Evolutionary conservation across 2,888 invertebrate genomes (phyloP).

Genomic region (Carpatolechia fugitivella): DNA sequence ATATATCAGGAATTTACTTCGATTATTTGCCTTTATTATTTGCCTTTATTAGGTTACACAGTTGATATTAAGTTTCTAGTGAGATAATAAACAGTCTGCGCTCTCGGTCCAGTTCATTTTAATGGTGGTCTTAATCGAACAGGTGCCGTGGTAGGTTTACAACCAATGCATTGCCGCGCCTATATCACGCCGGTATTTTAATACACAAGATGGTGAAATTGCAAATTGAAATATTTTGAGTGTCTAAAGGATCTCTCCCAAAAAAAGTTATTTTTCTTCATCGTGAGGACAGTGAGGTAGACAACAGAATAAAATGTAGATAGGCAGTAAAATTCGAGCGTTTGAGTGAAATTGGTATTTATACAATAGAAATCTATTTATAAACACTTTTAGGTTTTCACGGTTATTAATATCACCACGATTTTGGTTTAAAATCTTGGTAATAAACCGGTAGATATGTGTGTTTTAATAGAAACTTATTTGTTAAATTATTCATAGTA

Average conservation of each 20-base stretch:
- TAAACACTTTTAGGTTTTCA: too few species aligned
- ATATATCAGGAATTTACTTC: background rate
- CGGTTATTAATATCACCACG: too few species aligned
- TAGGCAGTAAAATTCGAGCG: too few species aligned
- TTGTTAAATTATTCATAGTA: too few species aligned
- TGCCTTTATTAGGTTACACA: background rate
- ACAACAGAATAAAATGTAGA: too few species aligned
- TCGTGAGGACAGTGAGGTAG: too few species aligned
- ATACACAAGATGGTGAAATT: background rate
- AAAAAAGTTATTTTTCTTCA: too few species aligned
- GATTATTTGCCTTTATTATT: background rate
- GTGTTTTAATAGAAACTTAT: too few species aligned
- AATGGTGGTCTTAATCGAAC: constrained; percentile 43
- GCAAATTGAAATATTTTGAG: background rate
- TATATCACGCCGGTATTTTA: background rate
- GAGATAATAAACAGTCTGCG: constrained; percentile 26
- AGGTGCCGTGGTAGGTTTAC: constrained; percentile 28
- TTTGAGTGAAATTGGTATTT: too few species aligned
- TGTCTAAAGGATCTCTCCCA: background rate
- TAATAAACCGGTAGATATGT: too few species aligned
- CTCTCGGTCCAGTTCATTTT: constrained; percentile 40
- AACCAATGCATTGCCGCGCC: constrained; percentile 1
- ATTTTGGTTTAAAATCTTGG: too few species aligned
- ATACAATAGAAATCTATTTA: too few species aligned
- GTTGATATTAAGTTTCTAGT: background rate